Base-by-base conservation (phyloP, 2,797 vertebrate genomes). In the Lithobates sylvaticus region DNA sequence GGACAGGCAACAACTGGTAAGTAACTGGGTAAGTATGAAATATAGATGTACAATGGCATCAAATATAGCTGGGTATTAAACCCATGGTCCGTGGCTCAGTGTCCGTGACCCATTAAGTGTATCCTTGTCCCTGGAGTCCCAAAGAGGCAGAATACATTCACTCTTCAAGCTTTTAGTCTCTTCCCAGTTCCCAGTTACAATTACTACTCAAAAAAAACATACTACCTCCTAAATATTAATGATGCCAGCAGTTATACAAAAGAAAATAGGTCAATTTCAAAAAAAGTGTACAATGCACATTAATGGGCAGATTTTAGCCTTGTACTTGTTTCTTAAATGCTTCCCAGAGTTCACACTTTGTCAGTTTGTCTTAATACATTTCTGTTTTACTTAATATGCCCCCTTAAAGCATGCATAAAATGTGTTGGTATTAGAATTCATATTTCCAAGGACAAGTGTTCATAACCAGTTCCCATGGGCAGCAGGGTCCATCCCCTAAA, bases 371-470 rank as follows among this genome's bases (percentile, higher is more conserved):
- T 18, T 72, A 21, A 61, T 6, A 10, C 2, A 34, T 27, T 54
- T 34, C 16, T 1, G 58, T 42, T 42, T 42, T n/a, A 42, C 58
- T 27, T 36, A n/a, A 71, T 82, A 44, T 73, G 36, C 34, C 36
- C 67, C 39, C 39, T 54, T 6, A 42, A 15, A 58, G 70, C 16
- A 61, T 74, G 23, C n/a, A 44, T 39, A 23, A 44, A 64, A 36
- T 44, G 39, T 64, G 34, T 13, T 27, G 27, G 54, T 26, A 36
- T 70, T 64, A 29, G 29, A 74, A 34, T 64, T 82, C 65, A n/a
- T 77, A 29, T 69, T 44, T 64, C 64, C 82, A 84, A 84, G 82
- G 82, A 76, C 82, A 84, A 84, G 42, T 76, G 44, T 84, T 84
- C 72, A 76, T 36, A 16, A 54, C 29, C 74, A 39, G 23, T 9